Evolutionary conservation across 2,888 invertebrate genomes (phyloP).

Genomic region (Agonum fuliginosum): DNA sequence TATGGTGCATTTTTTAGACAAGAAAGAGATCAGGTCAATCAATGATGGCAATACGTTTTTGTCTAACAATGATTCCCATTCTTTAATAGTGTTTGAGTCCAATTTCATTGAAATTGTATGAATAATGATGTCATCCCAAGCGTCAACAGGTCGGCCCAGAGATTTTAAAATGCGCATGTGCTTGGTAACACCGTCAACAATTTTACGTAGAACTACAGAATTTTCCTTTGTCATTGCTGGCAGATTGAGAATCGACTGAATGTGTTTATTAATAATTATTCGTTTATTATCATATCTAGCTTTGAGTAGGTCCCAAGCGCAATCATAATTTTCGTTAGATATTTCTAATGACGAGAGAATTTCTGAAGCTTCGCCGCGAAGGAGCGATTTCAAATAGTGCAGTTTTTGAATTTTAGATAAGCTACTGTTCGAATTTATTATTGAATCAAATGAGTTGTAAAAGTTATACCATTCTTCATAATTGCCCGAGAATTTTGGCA

Average conservation of each 20-base stretch:
- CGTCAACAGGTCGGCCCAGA: conserved; percentile 61
- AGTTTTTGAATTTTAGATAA: too few species aligned
- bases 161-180: conserved; percentile 63
- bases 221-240: conserved; percentile 59
- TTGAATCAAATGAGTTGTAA: too few species aligned
- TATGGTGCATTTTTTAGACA: conserved; percentile 60
- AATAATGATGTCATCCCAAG: conserved; percentile 64
- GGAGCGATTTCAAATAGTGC: too few species aligned
- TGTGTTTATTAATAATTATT: conserved; percentile 63
- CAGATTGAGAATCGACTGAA: conserved; percentile 62
- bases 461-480: too few species aligned
- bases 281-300: conserved; percentile 63
- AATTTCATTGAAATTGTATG: conserved; percentile 62
- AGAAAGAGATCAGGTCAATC: conserved; percentile 60
- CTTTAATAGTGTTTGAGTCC: conserved; percentile 60
- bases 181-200: conserved; percentile 62
- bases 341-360: too few species aligned
- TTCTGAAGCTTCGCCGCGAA: too few species aligned
- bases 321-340: too few species aligned
- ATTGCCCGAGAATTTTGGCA: too few species aligned
- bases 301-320: too few species aligned
- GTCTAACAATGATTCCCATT: conserved; percentile 62
- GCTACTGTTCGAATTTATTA: too few species aligned
- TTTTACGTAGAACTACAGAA: conserved; percentile 57
- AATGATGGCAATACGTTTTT: conserved; percentile 49